Conservation (phyloP, 1,140 invertebrate genomes). For the Cepaea nemoralis region DNA sequence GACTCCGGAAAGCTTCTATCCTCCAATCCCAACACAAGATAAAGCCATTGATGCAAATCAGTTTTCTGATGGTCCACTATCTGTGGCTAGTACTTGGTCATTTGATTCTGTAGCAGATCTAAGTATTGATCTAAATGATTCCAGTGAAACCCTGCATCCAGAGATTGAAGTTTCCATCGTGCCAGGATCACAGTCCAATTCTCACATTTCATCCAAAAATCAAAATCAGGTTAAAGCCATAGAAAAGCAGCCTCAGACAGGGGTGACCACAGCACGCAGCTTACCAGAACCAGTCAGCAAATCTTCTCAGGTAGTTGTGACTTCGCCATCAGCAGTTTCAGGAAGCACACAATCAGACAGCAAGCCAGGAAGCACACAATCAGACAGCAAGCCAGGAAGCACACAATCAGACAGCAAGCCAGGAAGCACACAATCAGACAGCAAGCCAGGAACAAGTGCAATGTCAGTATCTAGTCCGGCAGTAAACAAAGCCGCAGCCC, state of each 20-base stretch:
- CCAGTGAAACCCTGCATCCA: background rate
- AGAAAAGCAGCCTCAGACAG: background rate
- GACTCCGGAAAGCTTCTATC: conserved; percentile 40
- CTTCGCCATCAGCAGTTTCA: background rate
- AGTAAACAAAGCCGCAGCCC: background rate
- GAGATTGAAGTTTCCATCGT: background rate
- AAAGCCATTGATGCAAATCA: conserved; percentile 42
- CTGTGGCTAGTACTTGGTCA: conserved; percentile 36
- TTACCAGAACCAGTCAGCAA: background rate
- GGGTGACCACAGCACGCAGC: background rate
- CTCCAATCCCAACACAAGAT: conserved; percentile 39
- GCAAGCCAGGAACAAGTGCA: background rate
- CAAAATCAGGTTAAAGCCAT: background rate
- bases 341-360: background rate
- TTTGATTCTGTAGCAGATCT: conserved; percentile 39
- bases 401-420: too few species aligned
- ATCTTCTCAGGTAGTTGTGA: background rate
- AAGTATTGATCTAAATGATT: conserved; percentile 30
- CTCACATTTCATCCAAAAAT: background rate
- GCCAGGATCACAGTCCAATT: background rate
- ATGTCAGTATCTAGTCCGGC: background rate
- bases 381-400: too few species aligned
- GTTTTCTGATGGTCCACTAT: conserved; percentile 18
- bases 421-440: too few species aligned
- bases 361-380: too few species aligned